Evolutionary conservation across 2,888 invertebrate genomes (phyloP).

Genomic region (Odontocolon sp.): DNA sequence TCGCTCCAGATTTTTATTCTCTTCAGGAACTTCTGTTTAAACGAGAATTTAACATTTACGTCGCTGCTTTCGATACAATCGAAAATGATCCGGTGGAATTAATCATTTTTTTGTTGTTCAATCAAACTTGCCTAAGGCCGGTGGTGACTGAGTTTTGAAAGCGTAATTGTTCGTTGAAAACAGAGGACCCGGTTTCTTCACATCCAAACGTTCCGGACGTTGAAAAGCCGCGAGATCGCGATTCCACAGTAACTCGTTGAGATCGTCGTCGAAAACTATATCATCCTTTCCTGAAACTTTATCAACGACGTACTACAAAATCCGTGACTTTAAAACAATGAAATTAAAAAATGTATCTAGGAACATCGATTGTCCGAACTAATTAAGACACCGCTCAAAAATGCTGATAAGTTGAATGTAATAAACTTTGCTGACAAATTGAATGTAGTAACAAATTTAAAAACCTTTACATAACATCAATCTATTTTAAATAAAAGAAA

Average conservation of each 20-base stretch:
- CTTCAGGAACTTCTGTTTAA: neutral
- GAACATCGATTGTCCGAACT: too few species aligned
- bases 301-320: neutral
- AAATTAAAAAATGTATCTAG: too few species aligned
- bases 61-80: too few species aligned
- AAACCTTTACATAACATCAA: neutral
- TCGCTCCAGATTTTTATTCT: neutral
- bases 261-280: slow-evolving; percentile 69
- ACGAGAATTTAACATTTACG: neutral
- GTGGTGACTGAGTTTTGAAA: slow-evolving; percentile 75
- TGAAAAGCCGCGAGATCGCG: slow-evolving; percentile 86
- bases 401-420: too few species aligned
- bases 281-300: slow-evolving; percentile 75
- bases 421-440: neutral
- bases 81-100: too few species aligned
- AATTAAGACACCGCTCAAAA: too few species aligned
- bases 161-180: slow-evolving; percentile 86
- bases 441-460: slow-evolving; percentile 60
- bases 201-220: slow-evolving; percentile 93
- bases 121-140: too few species aligned
- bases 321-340: too few species aligned
- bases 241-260: slow-evolving; percentile 69
- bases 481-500: neutral
- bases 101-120: too few species aligned
- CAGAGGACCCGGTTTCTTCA: slow-evolving; percentile 96